Evolutionary conservation across 2,888 invertebrate species (phyloP), one percentile per base, ranked within the genome.

Genomic region (Ypsolopha scabrella): DNA sequence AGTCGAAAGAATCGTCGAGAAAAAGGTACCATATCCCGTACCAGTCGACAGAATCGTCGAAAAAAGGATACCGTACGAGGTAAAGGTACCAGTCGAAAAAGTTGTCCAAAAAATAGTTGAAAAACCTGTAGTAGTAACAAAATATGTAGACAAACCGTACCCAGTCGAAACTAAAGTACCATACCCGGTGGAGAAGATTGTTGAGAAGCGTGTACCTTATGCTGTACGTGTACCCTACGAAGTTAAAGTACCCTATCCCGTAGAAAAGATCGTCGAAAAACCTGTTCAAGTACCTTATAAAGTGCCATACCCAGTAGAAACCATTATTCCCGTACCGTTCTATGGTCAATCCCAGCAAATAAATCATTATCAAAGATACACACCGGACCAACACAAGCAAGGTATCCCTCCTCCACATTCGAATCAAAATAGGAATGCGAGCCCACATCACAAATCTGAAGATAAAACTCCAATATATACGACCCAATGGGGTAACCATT

Each of bases 71-170:
- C 50, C 50, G 6, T 41, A 35, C 11, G 24, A 43, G 10, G 73
- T 87, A 0, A 87, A 87, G 0, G 81, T 86, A 51, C 82, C 85
- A 1, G 87, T 87, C 0, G 82, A 88, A 55, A 89, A 73, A 55
- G 60, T 78, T 2, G 77, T 86, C 0, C 86, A 83, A 49, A 85
- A 77, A 60, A 74, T 91, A 37, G 87, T 92, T 0, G 90, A 91
- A 60, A 90, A 89, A 58, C 87, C 88, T 1, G 82, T 90, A 0
- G 72, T 82, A 0, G 75, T 88, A 0, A 81, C 79, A 0, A 79
- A 80, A 56, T 81, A 80, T 48, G 58, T 81, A 0, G 77, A 81
- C 44, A 80, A 77, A 60, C 88, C 88, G 0, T 87, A 83, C 53
- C 79, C 85, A 0, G 78, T 87, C 0, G 88, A 87, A 57, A 83